Base-by-base conservation (phyloP, 2,888 invertebrate species). In the Maniola hyperantus region DNA sequence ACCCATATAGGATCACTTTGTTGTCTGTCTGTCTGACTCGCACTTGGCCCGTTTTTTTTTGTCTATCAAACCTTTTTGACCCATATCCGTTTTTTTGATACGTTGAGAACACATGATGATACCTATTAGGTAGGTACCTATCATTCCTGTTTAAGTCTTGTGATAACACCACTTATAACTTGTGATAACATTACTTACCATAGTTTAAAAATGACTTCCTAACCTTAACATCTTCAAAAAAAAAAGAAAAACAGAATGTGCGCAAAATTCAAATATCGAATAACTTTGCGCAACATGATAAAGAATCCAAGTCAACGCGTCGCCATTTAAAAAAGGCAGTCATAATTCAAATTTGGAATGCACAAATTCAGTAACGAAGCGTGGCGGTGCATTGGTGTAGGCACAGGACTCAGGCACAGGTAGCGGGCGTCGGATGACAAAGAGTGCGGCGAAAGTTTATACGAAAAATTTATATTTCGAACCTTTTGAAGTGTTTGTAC, bases 311-410 rank as follows among this genome's bases (percentile, higher is more conserved):
- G 54, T 55, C 64, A 64, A 70, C 70, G 67, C 64, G 70, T 66
- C 68, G 67, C 70, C 58, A 59, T 73, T 70, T 58, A 57, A 72
- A 70, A 73, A 73, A 69, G 72, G 68, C 64, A 54, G 62, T 70
- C 72, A 77, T 89, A 89, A 85, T 83, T 89, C 88, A 88, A 87
- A 88, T 85, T 85, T 83, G 84, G 88, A 84, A 83, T 79, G 79
- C 80, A 83, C 84, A 89, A 89, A 88, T 89, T 77, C 77, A 81
- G 81, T 90, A 89, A 89, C 88, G 89, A 90, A 89, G 79, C 87
- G 86, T 85, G 76, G 74, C 83, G 77, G 67, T 69, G 65, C 50
- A 18, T 68, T 67, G 66, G 69, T 73, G 68, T 67, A 77, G 36
- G 50, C 61, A 42, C 80, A 80, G 78, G 79, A 34, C 36, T 50